Percentiles rank a stretch among this genome's conserved stretches.
Evolutionary conservation across 2,797 vertebrate genomes (phyloP).

Genomic region (Bradypodion pumilum): DNA sequence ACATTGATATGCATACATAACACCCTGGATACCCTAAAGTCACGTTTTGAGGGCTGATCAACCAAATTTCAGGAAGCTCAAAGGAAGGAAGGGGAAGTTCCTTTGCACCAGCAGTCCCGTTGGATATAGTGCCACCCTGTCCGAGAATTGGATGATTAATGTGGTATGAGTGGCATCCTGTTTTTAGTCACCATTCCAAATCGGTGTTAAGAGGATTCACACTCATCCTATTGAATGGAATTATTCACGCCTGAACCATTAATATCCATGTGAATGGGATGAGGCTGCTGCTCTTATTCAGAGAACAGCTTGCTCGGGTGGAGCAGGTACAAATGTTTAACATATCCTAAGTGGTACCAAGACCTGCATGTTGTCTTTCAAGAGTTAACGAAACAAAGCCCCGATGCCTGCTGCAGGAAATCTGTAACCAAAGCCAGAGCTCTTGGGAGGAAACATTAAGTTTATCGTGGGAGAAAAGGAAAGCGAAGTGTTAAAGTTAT

Average conservation of each 20-base stretch:
- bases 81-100: neutral
- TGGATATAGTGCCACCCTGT: neutral
- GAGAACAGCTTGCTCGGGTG: neutral
- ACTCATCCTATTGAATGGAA: neutral
- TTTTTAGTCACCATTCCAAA: neutral
- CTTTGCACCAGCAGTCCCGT: neutral
- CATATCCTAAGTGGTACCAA: neutral
- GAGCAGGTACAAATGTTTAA: neutral
- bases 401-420: slow-evolving; percentile 76
- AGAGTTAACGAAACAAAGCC: slow-evolving; percentile 51
- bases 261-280: neutral
- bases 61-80: neutral
- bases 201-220: neutral
- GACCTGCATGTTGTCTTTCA: slow-evolving; percentile 19
- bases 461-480: slow-evolving; percentile 79
- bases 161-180: neutral
- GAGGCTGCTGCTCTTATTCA: neutral
- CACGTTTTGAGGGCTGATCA: neutral
- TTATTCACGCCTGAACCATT: neutral
- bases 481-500: slow-evolving; percentile 80
- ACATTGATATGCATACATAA: too few relatives aligned
- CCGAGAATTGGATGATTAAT: neutral
- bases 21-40: too few relatives aligned
- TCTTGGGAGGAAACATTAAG: slow-evolving; percentile 74
- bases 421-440: slow-evolving; percentile 57